Evolutionary conservation across 2,113 vertebrate species (phyloP).

Genomic region (Eclectus roratus): DNA sequence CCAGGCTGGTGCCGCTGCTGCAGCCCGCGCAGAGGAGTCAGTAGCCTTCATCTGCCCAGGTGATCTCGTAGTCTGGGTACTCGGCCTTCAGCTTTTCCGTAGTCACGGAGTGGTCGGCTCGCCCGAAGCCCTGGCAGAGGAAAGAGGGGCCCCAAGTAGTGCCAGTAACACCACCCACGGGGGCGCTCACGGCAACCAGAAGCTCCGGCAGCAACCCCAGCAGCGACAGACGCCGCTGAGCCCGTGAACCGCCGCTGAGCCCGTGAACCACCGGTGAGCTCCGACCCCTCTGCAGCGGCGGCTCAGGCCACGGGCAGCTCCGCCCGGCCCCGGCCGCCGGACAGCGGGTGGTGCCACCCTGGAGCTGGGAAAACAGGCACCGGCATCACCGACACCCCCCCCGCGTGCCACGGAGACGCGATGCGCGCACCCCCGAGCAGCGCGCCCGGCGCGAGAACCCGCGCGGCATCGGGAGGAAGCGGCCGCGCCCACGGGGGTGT

Average conservation of each 20-base stretch:
- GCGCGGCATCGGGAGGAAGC: background rate
- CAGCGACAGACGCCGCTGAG: fast-evolving
- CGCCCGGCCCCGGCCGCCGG: background rate
- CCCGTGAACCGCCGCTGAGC: fast-evolving
- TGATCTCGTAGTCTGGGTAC: slow-evolving; percentile 89
- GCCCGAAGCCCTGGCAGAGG: slow-evolving; percentile 86
- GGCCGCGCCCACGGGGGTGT: background rate
- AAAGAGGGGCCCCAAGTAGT: background rate
- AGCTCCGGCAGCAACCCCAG: fast-evolving
- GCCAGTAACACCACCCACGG: fast-evolving
- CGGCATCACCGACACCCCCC: fast-evolving
- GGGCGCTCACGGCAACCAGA: fast-evolving
- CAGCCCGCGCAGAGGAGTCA: slow-evolving; percentile 48
- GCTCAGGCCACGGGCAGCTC: fast-evolving
- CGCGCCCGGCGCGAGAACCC: fast-evolving
- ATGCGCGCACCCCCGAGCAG: background rate
- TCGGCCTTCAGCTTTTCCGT: slow-evolving; percentile 85
- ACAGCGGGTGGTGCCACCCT: fast-evolving
- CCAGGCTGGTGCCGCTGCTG: background rate
- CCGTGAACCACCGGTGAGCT: fast-evolving
- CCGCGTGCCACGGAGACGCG: background rate
- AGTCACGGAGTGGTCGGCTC: slow-evolving; percentile 84
- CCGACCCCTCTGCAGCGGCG: fast-evolving
- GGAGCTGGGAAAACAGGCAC: background rate
- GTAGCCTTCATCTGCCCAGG: slow-evolving; percentile 93